Percentiles rank a stretch among this genome's conserved stretches.
Conservation (phyloP, 1,140 invertebrate genomes). For the Tetragnatha versicolor region DNA sequence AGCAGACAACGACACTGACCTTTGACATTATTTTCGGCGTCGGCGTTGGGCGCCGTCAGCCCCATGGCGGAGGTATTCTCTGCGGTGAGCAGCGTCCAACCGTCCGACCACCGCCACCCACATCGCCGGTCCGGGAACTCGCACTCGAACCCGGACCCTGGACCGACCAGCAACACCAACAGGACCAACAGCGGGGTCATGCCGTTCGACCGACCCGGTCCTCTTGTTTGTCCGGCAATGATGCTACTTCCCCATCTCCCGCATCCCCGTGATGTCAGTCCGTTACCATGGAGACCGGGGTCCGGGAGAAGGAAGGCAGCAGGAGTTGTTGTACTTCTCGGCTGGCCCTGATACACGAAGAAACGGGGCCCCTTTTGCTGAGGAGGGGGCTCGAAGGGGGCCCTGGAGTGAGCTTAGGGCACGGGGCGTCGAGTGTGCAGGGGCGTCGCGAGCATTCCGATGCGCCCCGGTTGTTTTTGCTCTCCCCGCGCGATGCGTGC, state of each 20-base stretch:
- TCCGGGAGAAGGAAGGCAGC: not conserved
- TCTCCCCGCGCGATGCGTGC: too few relatives aligned
- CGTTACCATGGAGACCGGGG: conserved; percentile 21
- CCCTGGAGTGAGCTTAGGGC: too few relatives aligned
- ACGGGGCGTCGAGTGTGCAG: too few relatives aligned
- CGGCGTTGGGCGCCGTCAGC: conserved; percentile 27
- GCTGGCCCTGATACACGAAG: too few relatives aligned
- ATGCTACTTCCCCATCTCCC: conserved; percentile 7
- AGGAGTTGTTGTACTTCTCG: too few relatives aligned
- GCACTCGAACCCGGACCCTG: conserved; percentile 12
- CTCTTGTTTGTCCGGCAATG: not conserved
- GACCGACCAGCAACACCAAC: not conserved
- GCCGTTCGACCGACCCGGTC: not conserved
- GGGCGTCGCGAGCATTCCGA: too few relatives aligned
- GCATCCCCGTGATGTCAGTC: conserved; percentile 32
- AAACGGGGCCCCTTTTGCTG: too few relatives aligned
- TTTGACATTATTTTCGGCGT: conserved; percentile 44
- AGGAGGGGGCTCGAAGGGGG: too few relatives aligned
- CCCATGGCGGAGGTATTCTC: conserved; percentile 29
- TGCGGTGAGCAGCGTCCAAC: conserved; percentile 22
- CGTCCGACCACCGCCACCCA: conserved; percentile 45
- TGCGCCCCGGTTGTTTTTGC: too few relatives aligned
- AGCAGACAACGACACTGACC: conserved; percentile 15
- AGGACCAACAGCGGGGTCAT: not conserved
- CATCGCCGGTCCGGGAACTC: conserved; percentile 33